Base-by-base conservation (phyloP, 2,888 invertebrate species). In the Agonopterix arenella region DNA sequence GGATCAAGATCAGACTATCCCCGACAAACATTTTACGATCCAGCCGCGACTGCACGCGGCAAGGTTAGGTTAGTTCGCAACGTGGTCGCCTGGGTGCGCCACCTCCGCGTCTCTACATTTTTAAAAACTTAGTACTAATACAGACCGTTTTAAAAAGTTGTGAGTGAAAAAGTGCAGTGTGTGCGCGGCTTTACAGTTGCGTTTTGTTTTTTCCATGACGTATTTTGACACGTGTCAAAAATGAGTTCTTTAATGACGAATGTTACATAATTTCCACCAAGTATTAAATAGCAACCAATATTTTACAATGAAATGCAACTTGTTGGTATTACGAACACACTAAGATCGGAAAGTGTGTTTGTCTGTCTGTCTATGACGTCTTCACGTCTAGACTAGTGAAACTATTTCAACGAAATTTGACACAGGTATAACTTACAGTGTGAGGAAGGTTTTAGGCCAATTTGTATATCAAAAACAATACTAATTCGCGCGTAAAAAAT, bases 1-100 rank as follows among this genome's bases (percentile, higher is more conserved):
- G 80, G 64, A 84, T 76, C 85, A 85, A 84, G 79, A 78, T 51
- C 64, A 59, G 62, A 69, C 55, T 57, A 57, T 51, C 61, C 54
- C 59, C 57, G 60, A 59, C 56, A 66, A 61, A 62, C 57, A 57
- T 74, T 72, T 74, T 70, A 72, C 76, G 76, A 75, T 59, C 67
- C 76, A 64, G 73, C 64, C 76, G 73, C 65, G 67, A 76, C 28
- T 28, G 81, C 75, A 71, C 73, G 76, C 68, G 70, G 79, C 72
- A 77, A 80, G 80, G 84, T 83, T 80, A 86, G 85, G 83, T 86
- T 86, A 86, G 86, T 86, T 80, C 74, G 77, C 83, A 84, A 82
- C 85, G 85, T 82, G 88, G 79, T 70, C 79, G 85, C 84, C 67
- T 52, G 58, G 84, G 65, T 69, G 84, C 79, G 84, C 76, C 83